Evolutionary conservation across 2,113 vertebrate genomes (phyloP), one percentile per base, ranked within the genome.

Genomic region (Zootoca vivipara): DNA sequence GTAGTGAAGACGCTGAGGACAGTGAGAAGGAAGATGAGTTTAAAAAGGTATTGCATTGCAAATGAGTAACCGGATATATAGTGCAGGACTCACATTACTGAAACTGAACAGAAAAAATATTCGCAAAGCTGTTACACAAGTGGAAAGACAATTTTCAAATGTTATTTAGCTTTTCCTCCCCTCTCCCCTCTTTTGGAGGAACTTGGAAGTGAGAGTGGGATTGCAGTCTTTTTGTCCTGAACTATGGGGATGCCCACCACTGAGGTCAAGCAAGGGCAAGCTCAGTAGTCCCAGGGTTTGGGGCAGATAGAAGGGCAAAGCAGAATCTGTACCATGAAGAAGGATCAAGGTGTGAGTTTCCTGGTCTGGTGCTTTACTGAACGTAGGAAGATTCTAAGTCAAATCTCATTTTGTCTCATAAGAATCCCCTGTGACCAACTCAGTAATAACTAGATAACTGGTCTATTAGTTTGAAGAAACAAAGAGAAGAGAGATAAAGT

Each of bases 1-100:
- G 3, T 62, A 88, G 70, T 88, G 93, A 91, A 16, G 95, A 94
- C 35, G 40, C 56, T 73, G 93, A 94, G 8, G 28, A 82, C 1
- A 93, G 6, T 78, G 90, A 97, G 16, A 97, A 96, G 94, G 96
- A 97, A 94, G 94, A 96, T 83, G 96, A 97, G 30, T 98, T 98
- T 96, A 97, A 96, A 93, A 97, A 97, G 97, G 98, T 98, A 93
- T 90, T 88, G 86, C 83, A 26, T 88, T 26, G 78, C 80, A 88
- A 89, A 86, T 58, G 18, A 18, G 13, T 30, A 83, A 33, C 22
- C 1, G 26, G 9, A 5, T 38, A 22, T 28, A 26, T 9, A 78
- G 5, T 74, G 33, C 28, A 77, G 35, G 81, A 58, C 7, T 12
- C 56, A 86, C 85, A 15, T 88, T 87, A 83, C 2, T 89, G 65